Base-by-base conservation (phyloP, 64 coral and sea anemone species). In the Orbicella faveolata region DNA sequence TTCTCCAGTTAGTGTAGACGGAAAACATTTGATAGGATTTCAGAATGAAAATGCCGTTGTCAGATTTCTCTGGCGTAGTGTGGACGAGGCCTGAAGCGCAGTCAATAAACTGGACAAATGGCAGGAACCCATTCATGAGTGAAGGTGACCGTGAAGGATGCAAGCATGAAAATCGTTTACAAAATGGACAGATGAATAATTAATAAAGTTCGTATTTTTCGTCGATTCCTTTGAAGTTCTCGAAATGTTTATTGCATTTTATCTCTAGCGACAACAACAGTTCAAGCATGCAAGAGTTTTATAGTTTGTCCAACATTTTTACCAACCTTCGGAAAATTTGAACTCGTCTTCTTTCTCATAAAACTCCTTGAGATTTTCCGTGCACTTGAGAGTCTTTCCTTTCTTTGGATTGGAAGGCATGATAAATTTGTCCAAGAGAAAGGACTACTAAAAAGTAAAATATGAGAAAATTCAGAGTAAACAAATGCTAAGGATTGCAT, bases 281-380 rank as follows among this genome's bases (percentile, higher is more conserved):
- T 41, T 41, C 20, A 69, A n/a, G 19, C 66, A 69, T 26, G 23
- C 20, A 21, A 20, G 10, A 20, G 9, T 69, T n/a, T 21, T 8
- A n/a, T n/a, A 10, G 66, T 69, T 69, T 69, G 20, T 25, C 4
- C 20, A 69, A 67, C 7, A 20, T 67, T 67, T n/a, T 57, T 19
- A 26, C 82, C 41, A 18, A 84, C 82, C 82, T 84, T 84, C 82
- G 66, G 63, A 41, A 70, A 84, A 84, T 20, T 84, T 84, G 65
- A 84, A 84, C 61, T 84, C 82, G 64, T 84, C 82, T n/a, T 84
- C 82, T 33, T 84, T 84, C 52, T 84, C 82, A 61, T 84, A 84
- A 67, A 84, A 84, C 37, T 84, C 82, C 61, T 84, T 84, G 1
- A 84, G 64, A 84, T 84, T 84, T 52, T 84, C 82, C 13, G 64